Base-by-base conservation (phyloP, 2,797 vertebrate genomes). In the Anas georgica region DNA sequence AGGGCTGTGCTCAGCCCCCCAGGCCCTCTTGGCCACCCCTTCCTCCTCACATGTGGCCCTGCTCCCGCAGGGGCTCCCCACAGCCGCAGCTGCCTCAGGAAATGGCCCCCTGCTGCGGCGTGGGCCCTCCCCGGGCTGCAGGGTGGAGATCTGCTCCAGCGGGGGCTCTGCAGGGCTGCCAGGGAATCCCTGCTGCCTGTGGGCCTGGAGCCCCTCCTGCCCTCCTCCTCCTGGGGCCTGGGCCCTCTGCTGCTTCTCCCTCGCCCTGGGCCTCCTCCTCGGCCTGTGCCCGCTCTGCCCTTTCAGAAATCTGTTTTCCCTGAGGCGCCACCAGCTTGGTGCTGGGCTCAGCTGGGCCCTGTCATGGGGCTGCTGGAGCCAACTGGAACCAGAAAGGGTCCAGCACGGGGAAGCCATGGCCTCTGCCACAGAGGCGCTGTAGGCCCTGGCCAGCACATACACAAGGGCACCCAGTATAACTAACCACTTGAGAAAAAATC, bases 381-480 rank as follows among this genome's bases (percentile, higher is more conserved):
- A 28, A 28, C 48, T 17, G 50, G 50, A 29, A 20, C 54, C 9
- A 17, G 33, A 18, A 26, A 54, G 72, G 28, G 72, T 35, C 41
- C 10, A 2, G 35, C 35, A 26, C 1, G 2, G 55, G 55, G 55
- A 41, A 46, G 70, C 54, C 31, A 25, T 2, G 13, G 18, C 23
- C 25, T 7, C n/a, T 17, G 14, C 72, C 25, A 4, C 33, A 37
- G 14, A 23, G 43, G 14, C 28, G 2, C 48, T 3, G 5, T 17
- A 39, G 7, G 6, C 21, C 39, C 25, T 12, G 0, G 3, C 45
- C 28, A 13, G 7, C 12, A 4, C 0, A 0, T 5, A 15, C 55
- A 7, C 28, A 29, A 6, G 35, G 33, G 43, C 55, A n/a, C 2
- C 21, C 4, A 1, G 4, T 23, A 8, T 39, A 79, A 31, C 6